Evolutionary conservation across 2,113 vertebrate species (phyloP), one percentile per base, ranked within the genome.

Genomic region (Nansenia antarctica): DNA sequence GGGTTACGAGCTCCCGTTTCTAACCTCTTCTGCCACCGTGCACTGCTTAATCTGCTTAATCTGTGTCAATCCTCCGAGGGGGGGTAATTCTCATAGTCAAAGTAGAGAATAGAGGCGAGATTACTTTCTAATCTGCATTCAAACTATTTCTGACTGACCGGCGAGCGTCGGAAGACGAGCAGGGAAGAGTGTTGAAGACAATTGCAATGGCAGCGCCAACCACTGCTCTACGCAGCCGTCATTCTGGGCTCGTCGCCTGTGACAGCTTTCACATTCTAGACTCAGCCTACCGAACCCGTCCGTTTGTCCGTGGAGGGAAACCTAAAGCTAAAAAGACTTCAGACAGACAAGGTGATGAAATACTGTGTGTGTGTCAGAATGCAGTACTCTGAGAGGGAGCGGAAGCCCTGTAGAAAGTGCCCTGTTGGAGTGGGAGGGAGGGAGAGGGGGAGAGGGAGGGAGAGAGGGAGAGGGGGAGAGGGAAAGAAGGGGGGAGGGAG

Each of bases 401-500:
- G n/a, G 6, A 49, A 9, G n/a, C 45, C 7, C 20, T 49, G 20
- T 8, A n/a, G 20, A 49, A 49, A 49, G 42, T 47, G n/a, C 15
- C 5, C 18, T 49, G 45, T n/a, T 42, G 49, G n/a, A n/a, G 15
- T 24, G 52, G n/a, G 11, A 14, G 9, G 26, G 24, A 55, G 35
- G 11, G 6, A 15, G 39, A 42, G 39, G n/a, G n/a, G 8, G 45
- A 81, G 79, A 83, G 80, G 82, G 81, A 70, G 83, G 82, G 82
- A 86, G 78, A 80, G 77, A 79, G 75, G 85, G 82, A 78, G 80
- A 79, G 83, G n/a, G n/a, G n/a, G n/a, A n/a, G n/a, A n/a, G n/a
- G n/a, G n/a, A n/a, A n/a, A n/a, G n/a, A n/a, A n/a, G n/a, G n/a
- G n/a, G n/a, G n/a, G n/a, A n/a, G n/a, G n/a, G n/a, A n/a, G n/a